Evolutionary conservation across 2,888 invertebrate genomes (phyloP).

Genomic region (Sacculina carcini): DNA sequence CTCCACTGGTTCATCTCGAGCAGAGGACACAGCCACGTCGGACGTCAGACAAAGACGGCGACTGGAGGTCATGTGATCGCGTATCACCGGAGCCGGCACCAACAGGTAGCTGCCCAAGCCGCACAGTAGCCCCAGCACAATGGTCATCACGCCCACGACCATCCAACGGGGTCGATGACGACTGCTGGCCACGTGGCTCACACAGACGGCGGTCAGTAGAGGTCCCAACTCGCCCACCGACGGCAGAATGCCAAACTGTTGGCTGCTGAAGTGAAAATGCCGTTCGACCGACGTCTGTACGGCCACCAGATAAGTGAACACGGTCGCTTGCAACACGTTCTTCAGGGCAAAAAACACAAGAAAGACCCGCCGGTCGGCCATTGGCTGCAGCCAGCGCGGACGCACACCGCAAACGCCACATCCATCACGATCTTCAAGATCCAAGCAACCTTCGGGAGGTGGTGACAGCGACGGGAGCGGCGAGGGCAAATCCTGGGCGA

Average conservation of each 20-base stretch:
- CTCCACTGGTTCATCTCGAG: not conserved
- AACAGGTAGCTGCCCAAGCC: constrained; percentile 4
- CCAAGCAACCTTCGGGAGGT: too few relatives aligned
- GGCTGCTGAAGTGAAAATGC: constrained; percentile 12
- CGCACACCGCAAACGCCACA: not conserved
- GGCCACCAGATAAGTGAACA: constrained; percentile 9
- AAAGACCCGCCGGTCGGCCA: constrained; percentile 7
- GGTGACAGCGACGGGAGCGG: too few relatives aligned
- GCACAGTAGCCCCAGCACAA: constrained; percentile 1
- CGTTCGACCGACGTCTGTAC: constrained; percentile 10
- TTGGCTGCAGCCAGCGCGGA: not conserved
- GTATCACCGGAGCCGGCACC: constrained; percentile 6
- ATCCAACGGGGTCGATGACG: constrained; percentile 12
- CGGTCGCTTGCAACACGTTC: constrained; percentile 5
- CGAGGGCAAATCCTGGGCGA: too few relatives aligned
- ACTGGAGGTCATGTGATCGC: not conserved
- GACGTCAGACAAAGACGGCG: not conserved
- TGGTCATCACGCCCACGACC: constrained; percentile 4
- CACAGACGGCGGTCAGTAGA: constrained; percentile 6
- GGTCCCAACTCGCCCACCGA: constrained; percentile 11
- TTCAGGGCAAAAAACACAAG: constrained; percentile 5
- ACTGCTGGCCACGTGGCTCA: constrained; percentile 8
- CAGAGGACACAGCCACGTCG: not conserved
- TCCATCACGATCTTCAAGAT: too few relatives aligned
- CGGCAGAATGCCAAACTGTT: constrained; percentile 8